phyloP scores from a whole-genome alignment of 1,140 invertebrate species.

The Aporrectodea caliginosa region DNA sequence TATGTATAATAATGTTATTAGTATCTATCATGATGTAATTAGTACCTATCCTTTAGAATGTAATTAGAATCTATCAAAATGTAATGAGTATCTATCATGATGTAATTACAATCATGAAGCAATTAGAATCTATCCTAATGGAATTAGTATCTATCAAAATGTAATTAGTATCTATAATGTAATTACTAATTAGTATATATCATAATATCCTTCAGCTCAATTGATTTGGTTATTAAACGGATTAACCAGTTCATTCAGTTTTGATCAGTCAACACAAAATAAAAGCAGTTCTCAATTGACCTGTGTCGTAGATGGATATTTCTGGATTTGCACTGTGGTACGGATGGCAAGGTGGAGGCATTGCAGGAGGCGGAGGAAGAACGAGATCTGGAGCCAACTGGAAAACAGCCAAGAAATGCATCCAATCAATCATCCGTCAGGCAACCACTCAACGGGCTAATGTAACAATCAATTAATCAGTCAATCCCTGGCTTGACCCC shows the following conservation, averaged over 20 bases:
- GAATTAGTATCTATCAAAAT: background rate
- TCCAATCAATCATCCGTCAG: background rate
- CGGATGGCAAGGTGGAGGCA: background rate
- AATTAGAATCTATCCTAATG: no score
- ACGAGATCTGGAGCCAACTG: background rate
- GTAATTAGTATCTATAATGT: background rate
- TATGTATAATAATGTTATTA: background rate
- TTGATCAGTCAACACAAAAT: background rate
- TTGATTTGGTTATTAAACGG: background rate
- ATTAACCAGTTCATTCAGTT: background rate
- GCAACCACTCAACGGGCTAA: background rate
- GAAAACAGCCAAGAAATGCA: background rate
- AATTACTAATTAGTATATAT: no score
- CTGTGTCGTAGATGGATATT: background rate
- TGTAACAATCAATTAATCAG: background rate
- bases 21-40: background rate
- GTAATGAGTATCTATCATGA: background rate
- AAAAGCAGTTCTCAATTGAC: background rate
- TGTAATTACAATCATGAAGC: background rate
- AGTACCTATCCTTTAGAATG: no score
- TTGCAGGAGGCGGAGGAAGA: background rate
- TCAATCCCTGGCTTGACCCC: background rate
- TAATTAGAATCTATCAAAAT: no score
- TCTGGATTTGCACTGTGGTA: background rate
- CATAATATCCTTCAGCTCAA: no score